phyloP scores from a whole-genome alignment of 1,140 invertebrate species.

The Galendromus occidentalis region DNA sequence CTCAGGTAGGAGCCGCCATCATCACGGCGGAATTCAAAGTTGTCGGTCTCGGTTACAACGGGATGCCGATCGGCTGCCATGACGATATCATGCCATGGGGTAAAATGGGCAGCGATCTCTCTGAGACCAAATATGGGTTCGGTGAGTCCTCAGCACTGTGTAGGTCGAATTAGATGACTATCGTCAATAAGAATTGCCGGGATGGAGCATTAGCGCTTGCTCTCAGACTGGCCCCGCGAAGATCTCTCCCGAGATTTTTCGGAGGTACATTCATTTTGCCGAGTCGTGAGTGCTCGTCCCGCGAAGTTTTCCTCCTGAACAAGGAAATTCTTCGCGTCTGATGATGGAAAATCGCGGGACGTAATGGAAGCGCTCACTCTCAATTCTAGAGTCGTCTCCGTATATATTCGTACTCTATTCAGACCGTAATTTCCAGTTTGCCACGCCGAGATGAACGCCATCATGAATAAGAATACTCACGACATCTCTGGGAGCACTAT shows the following conservation, averaged over 20 bases:
- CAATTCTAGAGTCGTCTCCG: no score
- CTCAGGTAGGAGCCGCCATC: conserved; percentile 78
- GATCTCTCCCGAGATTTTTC: no score
- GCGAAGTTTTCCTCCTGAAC: no score
- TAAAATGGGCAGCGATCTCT: conserved; percentile 33
- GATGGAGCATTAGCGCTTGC: background rate
- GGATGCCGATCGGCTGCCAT: conserved; percentile 66
- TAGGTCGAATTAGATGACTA: background rate
- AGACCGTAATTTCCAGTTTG: conserved; percentile 68
- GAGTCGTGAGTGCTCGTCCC: no score
- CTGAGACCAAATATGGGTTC: conserved; percentile 63
- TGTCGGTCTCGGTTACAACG: conserved; percentile 86
- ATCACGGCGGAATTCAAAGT: conserved; percentile 72
- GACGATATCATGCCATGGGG: conserved; percentile 77
- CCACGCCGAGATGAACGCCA: conserved; percentile 91
- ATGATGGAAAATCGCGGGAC: no score
- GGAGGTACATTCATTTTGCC: no score
- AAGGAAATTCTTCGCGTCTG: no score
- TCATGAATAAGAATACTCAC: conserved; percentile 65
- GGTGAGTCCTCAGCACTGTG: conserved; percentile 36
- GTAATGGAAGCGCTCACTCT: no score
- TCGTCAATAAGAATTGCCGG: no score
- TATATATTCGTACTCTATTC: no score
- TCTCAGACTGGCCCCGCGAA: background rate
- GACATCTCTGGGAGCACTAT: conserved; percentile 49